Percentiles rank a stretch among this genome's conserved stretches.
phyloP scores from a whole-genome alignment of 2,113 vertebrate genomes.

The Paedocypris sp. region DNA sequence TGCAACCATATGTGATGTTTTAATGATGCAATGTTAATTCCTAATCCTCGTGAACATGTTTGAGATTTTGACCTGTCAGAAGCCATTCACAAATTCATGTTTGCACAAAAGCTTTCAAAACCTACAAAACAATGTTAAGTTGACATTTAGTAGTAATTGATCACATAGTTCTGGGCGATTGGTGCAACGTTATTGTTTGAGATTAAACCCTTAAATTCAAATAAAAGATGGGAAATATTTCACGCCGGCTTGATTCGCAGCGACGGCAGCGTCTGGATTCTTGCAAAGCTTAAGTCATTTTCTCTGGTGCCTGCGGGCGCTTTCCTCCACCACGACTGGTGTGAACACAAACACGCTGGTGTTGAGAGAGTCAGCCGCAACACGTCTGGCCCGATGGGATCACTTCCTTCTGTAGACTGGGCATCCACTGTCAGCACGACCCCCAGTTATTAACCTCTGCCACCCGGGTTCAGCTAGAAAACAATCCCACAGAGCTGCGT shows the following conservation, averaged over 20 bases:
- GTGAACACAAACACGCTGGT: conserved; percentile 33
- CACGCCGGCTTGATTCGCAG: not conserved
- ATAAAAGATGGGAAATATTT: not conserved
- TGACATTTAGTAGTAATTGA: too few species aligned
- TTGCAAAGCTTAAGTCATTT: conserved; percentile 10
- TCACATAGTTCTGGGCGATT: too few species aligned
- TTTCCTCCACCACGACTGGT: conserved; percentile 11
- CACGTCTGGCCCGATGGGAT: conserved; percentile 29
- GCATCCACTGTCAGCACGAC: conserved; percentile 59
- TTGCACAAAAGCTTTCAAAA: too few species aligned
- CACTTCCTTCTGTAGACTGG: conserved; percentile 37
- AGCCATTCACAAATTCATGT: too few species aligned
- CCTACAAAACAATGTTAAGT: too few species aligned
- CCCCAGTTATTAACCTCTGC: conserved; percentile 62
- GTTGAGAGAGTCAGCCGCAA: conserved; percentile 24
- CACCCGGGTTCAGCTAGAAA: conserved; percentile 34
- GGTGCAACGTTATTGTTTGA: conserved; percentile 24
- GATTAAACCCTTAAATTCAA: not conserved
- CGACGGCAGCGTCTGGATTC: conserved; percentile 1
- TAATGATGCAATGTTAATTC: too few species aligned
- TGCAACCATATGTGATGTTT: too few species aligned
- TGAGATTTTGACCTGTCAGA: too few species aligned
- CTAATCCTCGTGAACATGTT: too few species aligned
- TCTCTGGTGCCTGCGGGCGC: conserved; percentile 10
- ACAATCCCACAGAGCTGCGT: conserved; percentile 33